A percentile compares a stretch with the other conserved stretches of the same genome.
phyloP scores from a whole-genome alignment of 1,140 invertebrate species.

The Magallana gigas region DNA sequence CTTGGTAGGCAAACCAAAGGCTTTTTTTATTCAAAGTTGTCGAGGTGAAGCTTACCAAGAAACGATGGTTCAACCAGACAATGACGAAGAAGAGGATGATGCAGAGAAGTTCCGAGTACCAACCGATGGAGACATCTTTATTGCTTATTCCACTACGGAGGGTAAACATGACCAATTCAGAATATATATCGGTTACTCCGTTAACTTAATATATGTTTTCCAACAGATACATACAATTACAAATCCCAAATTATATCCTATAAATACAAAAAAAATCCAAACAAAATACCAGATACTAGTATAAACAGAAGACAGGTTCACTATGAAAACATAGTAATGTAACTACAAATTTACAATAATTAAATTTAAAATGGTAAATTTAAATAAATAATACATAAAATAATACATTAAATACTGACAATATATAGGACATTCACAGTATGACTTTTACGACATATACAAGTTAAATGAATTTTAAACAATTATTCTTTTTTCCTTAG shows the following conservation, averaged over 20 bases:
- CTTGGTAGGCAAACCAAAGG: conserved; percentile 20
- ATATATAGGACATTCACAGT: neutral
- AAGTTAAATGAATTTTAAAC: neutral
- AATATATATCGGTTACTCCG: neutral
- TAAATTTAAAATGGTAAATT: no score
- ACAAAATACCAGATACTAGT: no score
- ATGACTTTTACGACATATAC: neutral
- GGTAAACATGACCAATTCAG: neutral
- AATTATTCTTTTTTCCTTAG: neutral
- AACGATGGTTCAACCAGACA: conserved; percentile 1
- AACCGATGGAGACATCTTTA: conserved; percentile 22
- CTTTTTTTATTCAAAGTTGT: conserved; percentile 34
- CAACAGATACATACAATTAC: no score
- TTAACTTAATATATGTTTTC: neutral
- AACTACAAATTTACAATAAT: no score
- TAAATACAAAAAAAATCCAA: no score
- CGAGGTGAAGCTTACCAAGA: conserved; percentile 6
- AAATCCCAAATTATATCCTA: neutral
- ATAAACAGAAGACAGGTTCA: no score
- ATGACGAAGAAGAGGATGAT: neutral
- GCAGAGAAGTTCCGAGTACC: neutral
- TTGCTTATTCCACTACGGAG: conserved; percentile 34
- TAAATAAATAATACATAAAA: no score
- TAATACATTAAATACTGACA: neutral
- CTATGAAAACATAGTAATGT: no score